Conservation (phyloP, 2,797 vertebrate species). For the Prunella strophiata region DNA sequence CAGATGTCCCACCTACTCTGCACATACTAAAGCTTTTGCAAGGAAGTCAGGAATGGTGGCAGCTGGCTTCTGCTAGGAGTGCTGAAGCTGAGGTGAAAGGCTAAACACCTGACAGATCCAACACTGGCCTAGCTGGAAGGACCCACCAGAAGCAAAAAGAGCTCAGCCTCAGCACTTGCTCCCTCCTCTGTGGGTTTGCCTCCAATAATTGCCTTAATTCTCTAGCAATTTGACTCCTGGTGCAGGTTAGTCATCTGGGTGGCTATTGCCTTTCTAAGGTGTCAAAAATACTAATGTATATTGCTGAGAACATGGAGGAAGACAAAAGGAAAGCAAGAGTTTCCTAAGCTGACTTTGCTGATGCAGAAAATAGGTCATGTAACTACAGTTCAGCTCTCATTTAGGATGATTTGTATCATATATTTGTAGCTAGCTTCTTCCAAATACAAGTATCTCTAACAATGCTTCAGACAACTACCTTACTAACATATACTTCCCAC, state of each 20-base stretch:
- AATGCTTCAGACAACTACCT: neutral
- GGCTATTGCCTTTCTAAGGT: neutral
- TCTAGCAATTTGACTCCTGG: neutral
- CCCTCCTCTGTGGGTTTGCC: neutral
- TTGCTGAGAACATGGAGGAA: neutral
- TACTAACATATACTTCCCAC: neutral
- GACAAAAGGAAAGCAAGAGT: neutral
- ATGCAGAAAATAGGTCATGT: neutral
- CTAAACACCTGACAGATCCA: neutral
- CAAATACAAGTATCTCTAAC: neutral
- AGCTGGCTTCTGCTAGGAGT: neutral
- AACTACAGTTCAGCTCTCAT: neutral
- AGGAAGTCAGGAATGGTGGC: neutral
- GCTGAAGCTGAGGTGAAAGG: neutral
- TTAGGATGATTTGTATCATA: neutral
- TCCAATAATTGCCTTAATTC: neutral
- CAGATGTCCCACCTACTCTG: neutral
- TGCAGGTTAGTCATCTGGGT: neutral
- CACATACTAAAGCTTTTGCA: neutral
- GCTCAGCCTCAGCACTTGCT: neutral
- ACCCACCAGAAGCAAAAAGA: neutral
- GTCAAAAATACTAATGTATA: neutral
- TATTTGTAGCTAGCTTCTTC: constrained; percentile 3
- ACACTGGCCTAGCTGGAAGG: neutral
- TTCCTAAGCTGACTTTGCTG: neutral